These are phyloP conservation scores for Tamias sibiricus DNA, from an alignment of 2,113 vertebrate genomes.

Conservation along the genomic window DNA sequence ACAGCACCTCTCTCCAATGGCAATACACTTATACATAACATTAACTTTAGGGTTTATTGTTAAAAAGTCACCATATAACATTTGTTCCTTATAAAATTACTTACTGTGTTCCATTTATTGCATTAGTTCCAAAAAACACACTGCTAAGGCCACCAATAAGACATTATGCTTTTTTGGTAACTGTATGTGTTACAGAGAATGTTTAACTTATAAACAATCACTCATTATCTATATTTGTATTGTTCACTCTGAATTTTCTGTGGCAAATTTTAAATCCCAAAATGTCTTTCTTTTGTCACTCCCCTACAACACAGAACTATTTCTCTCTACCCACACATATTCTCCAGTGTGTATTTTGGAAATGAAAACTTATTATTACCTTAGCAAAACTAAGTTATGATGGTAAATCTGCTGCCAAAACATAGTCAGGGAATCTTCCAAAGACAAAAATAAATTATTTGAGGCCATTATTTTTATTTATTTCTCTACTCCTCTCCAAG, in stretches of 20 bases:
- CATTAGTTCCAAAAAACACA: neutral
- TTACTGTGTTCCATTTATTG: constrained; percentile 8
- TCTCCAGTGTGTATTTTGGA: constrained; percentile 57
- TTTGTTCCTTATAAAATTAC: neutral
- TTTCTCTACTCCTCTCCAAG: neutral
- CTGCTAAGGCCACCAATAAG: neutral
- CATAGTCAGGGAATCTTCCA: constrained; percentile 8
- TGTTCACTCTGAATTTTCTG: constrained; percentile 8
- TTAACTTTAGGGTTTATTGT: neutral
- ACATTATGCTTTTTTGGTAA: neutral
- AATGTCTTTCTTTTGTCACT: constrained; percentile 38
- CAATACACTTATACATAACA: neutral
- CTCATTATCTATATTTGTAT: neutral
- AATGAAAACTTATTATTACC: constrained; percentile 65
- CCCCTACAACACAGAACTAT: neutral
- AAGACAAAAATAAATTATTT: constrained; percentile 59
- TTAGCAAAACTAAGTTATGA: constrained; percentile 64
- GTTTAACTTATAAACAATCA: neutral
- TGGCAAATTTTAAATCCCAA: constrained; percentile 27
- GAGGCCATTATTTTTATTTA: neutral
- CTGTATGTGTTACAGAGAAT: neutral
- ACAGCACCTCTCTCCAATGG: neutral
- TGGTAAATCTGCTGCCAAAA: constrained; percentile 42
- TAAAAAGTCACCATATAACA: neutral
- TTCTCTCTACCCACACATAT: constrained; percentile 54